These are phyloP conservation scores for Desmodus rotundus DNA, from an alignment of 2,113 vertebrate genomes.

Conservation along the genomic window DNA sequence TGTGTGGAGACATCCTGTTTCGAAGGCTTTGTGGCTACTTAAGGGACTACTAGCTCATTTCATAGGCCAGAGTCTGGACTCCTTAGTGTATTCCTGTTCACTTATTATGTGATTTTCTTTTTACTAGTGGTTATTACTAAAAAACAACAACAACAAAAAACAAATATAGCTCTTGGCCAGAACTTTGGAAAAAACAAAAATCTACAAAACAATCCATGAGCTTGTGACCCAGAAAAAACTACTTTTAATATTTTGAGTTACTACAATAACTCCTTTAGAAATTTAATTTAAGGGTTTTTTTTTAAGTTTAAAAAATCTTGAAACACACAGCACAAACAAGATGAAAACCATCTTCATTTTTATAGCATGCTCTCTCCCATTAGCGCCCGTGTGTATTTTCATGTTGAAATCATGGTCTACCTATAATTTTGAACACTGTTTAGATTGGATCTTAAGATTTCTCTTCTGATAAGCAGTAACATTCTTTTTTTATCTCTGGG, in stretches of 20 bases:
- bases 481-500: not conserved
- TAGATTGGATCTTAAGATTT: slow-evolving; percentile 15
- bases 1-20: not conserved
- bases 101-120: not conserved
- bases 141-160: not conserved
- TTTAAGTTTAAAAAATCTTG: not conserved
- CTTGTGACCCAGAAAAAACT: not conserved
- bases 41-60: not conserved
- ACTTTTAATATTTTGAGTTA: slow-evolving; percentile 33
- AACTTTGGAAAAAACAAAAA: slow-evolving; percentile 25
- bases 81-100: not conserved
- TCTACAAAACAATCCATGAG: not conserved
- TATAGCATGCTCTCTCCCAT: not conserved
- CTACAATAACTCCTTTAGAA: not conserved
- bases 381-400: not conserved
- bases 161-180: not conserved
- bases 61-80: not conserved
- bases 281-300: not conserved
- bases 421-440: not conserved
- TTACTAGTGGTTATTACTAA: not conserved
- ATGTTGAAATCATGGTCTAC: not conserved
- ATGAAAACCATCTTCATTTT: not conserved
- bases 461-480: not conserved
- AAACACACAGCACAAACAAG: not conserved
- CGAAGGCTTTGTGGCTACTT: not conserved